Conservation (phyloP, 2,113 vertebrate species). For the Tetraodon nigroviridis region DNA sequence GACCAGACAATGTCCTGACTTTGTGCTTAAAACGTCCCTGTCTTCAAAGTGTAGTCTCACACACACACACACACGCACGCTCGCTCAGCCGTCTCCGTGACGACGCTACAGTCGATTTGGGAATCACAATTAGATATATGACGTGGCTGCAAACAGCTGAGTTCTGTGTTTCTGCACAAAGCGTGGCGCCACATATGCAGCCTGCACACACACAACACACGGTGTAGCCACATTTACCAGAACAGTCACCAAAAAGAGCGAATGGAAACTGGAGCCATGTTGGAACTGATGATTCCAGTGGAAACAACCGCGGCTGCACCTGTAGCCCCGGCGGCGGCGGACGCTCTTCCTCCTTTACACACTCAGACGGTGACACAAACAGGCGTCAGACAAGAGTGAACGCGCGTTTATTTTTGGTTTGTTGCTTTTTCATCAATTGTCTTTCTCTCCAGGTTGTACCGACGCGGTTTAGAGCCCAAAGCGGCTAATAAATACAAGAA, state of each 20-base stretch:
- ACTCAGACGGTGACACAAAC: not conserved
- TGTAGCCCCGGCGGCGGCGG: conserved; percentile 16
- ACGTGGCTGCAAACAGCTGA: conserved; percentile 74
- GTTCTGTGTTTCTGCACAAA: conserved; percentile 69
- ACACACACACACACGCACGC: conserved; percentile 34
- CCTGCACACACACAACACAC: conserved; percentile 52
- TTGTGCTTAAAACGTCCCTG: conserved; percentile 49
- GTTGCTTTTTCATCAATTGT: conserved; percentile 90
- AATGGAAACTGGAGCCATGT: conserved; percentile 55
- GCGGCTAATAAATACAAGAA: conserved; percentile 98
- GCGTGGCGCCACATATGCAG: conserved; percentile 60
- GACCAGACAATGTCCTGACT: no score
- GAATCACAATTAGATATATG: conserved; percentile 84
- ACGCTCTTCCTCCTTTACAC: not conserved
- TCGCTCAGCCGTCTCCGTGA: conserved; percentile 18
- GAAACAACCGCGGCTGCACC: conserved; percentile 38
- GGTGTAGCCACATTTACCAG: no score
- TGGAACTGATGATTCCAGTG: conserved; percentile 58
- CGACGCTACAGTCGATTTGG: conserved; percentile 72
- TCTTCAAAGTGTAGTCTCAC: not conserved
- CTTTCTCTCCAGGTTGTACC: conserved; percentile 68
- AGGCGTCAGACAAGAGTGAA: conserved; percentile 10
- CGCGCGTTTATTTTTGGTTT: conserved; percentile 78
- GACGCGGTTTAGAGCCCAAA: conserved; percentile 91
- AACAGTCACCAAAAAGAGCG: conserved; percentile 55